A percentile compares a stretch with the other conserved stretches of the same genome.
phyloP scores from a whole-genome alignment of 2,888 invertebrate species.

The Shargacucullia verbasci region DNA sequence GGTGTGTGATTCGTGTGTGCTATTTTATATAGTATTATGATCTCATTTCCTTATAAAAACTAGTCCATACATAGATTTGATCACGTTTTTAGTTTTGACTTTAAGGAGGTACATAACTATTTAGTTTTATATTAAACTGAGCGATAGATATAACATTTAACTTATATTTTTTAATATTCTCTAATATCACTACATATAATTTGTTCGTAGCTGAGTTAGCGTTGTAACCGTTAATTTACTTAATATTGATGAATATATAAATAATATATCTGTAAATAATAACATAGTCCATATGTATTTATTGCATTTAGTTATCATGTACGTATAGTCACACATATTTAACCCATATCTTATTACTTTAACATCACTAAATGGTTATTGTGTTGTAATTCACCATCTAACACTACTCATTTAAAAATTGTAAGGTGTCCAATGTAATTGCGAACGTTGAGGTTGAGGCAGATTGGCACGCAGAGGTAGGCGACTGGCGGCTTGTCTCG shows the following conservation, averaged over 20 bases:
- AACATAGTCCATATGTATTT: too few relatives aligned
- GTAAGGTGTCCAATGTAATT: slow-evolving; percentile 33
- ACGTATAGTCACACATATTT: too few relatives aligned
- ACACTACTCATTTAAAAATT: slow-evolving; percentile 36
- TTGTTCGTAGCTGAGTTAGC: too few relatives aligned
- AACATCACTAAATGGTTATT: neutral
- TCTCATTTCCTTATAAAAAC: neutral
- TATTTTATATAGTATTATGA: neutral
- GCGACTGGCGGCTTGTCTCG: slow-evolving; percentile 64
- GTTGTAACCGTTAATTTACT: too few relatives aligned
- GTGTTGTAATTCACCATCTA: slow-evolving; percentile 22
- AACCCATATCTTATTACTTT: neutral
- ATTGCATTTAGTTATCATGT: too few relatives aligned
- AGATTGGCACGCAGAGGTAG: slow-evolving; percentile 50
- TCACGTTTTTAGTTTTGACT: neutral
- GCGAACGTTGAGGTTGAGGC: slow-evolving; percentile 36
- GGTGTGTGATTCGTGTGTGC: slow-evolving; percentile 27
- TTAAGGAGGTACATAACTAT: too few relatives aligned
- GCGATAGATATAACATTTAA: too few relatives aligned
- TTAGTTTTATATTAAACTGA: too few relatives aligned
- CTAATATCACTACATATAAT: too few relatives aligned
- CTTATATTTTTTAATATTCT: too few relatives aligned
- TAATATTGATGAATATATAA: too few relatives aligned
- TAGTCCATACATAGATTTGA: neutral
- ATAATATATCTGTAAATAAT: too few relatives aligned